A percentile compares a stretch with the other conserved stretches of the same genome.
Evolutionary conservation across 2,797 vertebrate species (phyloP).

Genomic region (Cyprinella venusta): DNA sequence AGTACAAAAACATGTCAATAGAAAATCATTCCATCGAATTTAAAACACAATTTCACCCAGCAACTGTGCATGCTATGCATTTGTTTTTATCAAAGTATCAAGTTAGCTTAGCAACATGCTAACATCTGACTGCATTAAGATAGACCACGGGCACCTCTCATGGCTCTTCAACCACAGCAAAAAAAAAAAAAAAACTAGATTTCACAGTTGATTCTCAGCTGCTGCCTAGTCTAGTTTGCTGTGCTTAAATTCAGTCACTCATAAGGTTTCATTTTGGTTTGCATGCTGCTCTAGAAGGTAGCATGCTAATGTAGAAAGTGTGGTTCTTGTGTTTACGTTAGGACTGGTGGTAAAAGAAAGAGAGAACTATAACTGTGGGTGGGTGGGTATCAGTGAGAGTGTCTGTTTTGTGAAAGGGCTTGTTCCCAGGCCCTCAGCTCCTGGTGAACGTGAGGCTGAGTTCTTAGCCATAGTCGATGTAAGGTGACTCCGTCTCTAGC

Average conservation of each 20-base stretch:
- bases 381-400: not conserved
- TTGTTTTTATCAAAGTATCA: not conserved
- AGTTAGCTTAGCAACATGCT: conserved; percentile 2
- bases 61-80: not conserved
- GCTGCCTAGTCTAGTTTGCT: too few species aligned
- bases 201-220: not conserved
- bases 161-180: not conserved
- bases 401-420: conserved; percentile 26
- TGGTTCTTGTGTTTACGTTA: not conserved
- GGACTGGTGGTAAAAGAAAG: not conserved
- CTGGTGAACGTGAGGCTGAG: conserved; percentile 10
- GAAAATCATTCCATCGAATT: not conserved
- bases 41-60: not conserved
- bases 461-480: conserved; percentile 30
- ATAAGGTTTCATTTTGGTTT: not conserved
- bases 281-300: not conserved
- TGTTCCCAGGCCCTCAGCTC: conserved; percentile 44
- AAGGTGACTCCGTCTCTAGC: conserved; percentile 37
- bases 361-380: conserved; percentile 17
- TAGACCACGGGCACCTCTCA: not conserved
- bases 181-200: not conserved
- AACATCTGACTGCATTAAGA: not conserved
- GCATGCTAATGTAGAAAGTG: not conserved
- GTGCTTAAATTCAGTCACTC: not conserved
- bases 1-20: not conserved